A percentile compares a stretch with the other conserved stretches of the same genome.
Conservation (phyloP, 2,113 vertebrate species). For the Trematocara zebra region DNA sequence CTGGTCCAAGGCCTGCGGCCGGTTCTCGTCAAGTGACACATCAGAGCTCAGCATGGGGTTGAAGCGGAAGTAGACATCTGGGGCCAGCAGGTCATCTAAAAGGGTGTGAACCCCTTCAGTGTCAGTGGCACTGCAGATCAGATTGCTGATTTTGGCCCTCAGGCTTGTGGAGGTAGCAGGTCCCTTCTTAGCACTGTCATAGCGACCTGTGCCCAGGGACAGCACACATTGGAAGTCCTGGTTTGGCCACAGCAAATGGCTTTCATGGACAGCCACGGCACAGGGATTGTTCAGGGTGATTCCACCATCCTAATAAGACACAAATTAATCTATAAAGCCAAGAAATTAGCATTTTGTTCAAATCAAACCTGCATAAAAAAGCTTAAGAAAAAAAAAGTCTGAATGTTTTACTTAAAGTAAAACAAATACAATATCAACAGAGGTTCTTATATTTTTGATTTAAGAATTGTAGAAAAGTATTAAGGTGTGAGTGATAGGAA, state of each 20-base stretch:
- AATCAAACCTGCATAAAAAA: not conserved
- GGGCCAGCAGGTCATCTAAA: conserved; percentile 67
- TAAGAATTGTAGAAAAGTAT: not conserved
- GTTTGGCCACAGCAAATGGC: conserved; percentile 70
- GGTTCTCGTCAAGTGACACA: conserved; percentile 73
- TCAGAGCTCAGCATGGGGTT: conserved; percentile 71
- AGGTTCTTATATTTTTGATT: not conserved
- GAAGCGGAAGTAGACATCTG: conserved; percentile 73
- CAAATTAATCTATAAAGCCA: not conserved
- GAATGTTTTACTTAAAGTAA: not conserved
- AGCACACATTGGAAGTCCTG: conserved; percentile 73
- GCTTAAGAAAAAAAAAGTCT: not conserved
- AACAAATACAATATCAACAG: not conserved
- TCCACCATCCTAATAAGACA: conserved; percentile 63
- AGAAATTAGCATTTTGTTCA: not conserved
- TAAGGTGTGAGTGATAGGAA: not conserved
- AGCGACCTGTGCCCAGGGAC: conserved; percentile 72
- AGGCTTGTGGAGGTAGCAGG: conserved; percentile 69
- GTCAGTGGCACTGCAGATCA: conserved; percentile 74
- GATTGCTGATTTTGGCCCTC: conserved; percentile 70
- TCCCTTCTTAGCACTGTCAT: conserved; percentile 59
- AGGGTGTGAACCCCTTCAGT: conserved; percentile 76
- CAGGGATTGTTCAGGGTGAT: conserved; percentile 75
- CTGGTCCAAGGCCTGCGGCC: conserved; percentile 50
- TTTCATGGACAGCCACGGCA: conserved; percentile 72